Evolutionary conservation across 1,140 invertebrate species (phyloP), one percentile per base, ranked within the genome.

Genomic region (Anoplolepis gracilipes): DNA sequence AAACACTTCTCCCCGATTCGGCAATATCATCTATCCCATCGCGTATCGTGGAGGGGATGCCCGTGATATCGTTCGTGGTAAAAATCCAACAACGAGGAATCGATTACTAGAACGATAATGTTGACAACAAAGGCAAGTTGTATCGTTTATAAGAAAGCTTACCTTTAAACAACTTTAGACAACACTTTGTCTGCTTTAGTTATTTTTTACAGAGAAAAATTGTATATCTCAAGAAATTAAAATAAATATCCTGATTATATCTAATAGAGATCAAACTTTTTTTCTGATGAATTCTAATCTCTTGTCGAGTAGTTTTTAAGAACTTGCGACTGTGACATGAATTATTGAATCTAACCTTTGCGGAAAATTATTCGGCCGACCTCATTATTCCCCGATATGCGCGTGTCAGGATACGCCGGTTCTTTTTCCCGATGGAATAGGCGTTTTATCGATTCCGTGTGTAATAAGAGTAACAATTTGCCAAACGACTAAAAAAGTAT

Each of bases 391-490:
- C 33, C 11, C 57, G 16, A 55, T 16, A n/a, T n/a, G n/a, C n/a
- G 28, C 16, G 75, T 59, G 46, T 79, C 46, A 53, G 33, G 7
- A 55, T 81, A 62, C 42, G 42, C 42, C 61, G 39, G 42, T 22
- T 67, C 53, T 78, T 69, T 57, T 65, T 33, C 61, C n/a, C 39
- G 33, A 3, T 13, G 55, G 76, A 84, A 87, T 87, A 87, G 76
- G 62, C 72, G 62, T 77, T 67, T 67, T 76, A 91, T 90, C 84
- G 85, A 90, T 88, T 87, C 84, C 25, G 5, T 72, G 67, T 53
- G 69, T 89, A 90, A 91, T 88, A 87, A 86, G 84, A 85, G 79
- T 89, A 85, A 91, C 90, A 90, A 91, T 91, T 91, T 87, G 62
- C 82, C 85, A 53, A 75, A 64, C 53, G 61, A n/a, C n/a, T n/a